Percentiles rank a stretch among this genome's conserved stretches.
phyloP scores from a whole-genome alignment of 2,888 invertebrate genomes.

The Drosophila hamatofila region DNA sequence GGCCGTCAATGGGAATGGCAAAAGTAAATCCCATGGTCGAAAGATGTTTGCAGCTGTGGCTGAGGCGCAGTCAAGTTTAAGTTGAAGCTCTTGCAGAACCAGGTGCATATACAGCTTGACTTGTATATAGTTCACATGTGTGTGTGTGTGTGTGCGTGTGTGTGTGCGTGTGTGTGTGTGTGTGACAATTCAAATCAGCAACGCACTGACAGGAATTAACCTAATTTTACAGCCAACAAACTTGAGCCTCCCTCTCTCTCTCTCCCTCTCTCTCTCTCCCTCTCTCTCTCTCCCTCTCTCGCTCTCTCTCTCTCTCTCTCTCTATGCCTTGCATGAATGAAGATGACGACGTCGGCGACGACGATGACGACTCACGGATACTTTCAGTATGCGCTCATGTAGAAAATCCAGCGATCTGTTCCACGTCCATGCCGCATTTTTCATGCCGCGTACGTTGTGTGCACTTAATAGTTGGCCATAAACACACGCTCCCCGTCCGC shows the following conservation, averaged over 20 bases:
- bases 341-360: conserved; percentile 31
- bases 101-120: conserved; percentile 41
- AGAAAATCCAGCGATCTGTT: conserved; percentile 85
- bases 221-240: conserved; percentile 80
- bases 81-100: conserved; percentile 31
- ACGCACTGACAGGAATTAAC: conserved; percentile 81
- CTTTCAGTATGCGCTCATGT: conserved; percentile 82
- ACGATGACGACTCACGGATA: conserved; percentile 44
- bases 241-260: conserved; percentile 48
- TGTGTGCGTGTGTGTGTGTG: conserved; percentile 34
- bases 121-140: not conserved
- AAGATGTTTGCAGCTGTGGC: conserved; percentile 39
- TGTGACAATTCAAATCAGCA: conserved; percentile 79
- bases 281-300: not conserved
- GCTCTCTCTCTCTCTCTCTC: too few species aligned
- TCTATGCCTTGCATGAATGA: conserved; percentile 48
- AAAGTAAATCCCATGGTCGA: conserved; percentile 63
- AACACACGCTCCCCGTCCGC: conserved; percentile 55
- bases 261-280: too few species aligned
- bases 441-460: conserved; percentile 80
- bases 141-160: not conserved
- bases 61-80: conserved; percentile 16
- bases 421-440: conserved; percentile 82
- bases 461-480: conserved; percentile 81
- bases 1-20: conserved; percentile 62